Evolutionary conservation across 2,888 invertebrate genomes (phyloP), one percentile per base, ranked within the genome.

Genomic region (Microplitis manilae): DNA sequence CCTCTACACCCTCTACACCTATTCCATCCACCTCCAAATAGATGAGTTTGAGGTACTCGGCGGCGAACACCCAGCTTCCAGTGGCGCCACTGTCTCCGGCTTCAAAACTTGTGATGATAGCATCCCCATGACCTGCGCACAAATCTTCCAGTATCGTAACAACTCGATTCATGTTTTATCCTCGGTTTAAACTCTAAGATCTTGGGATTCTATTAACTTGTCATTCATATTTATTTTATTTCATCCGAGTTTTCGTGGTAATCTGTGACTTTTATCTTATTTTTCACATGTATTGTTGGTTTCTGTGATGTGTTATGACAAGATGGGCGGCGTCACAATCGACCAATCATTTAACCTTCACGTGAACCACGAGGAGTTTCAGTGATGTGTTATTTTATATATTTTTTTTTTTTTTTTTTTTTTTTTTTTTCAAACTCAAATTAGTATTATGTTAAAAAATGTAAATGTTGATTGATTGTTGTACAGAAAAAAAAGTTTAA

Each of bases 61-160:
- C 30, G 4, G 30, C 30, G 30, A 30, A 30, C 30, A 30, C 30
- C 30, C 30, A 30, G 30, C 30, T 30, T 30, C 30, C 30, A 30
- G 78, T 75, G 82, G 81, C 82, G 82, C 82, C 80, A 81, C 78
- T 38, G 50, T 80, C 77, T 79, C 59, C 74, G 13, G n/a, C 39
- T 50, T 59, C 17, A 6, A 59, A 50, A 50, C 20, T 61, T 62
- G 39, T 39, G 62, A 38, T n/a, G 60, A 71, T 62, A 62, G 61
- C 62, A 62, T 61, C 38, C 5, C 8, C 15, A 62, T 62, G 71
- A 71, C 62, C 7, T 71, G 39, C 71, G 61, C 62, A 71, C 8
- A 38, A 9, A 62, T 61, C 13, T 59, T 6, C 1, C 69, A 69
- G 69, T 69, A 50, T 69, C 69, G 69, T 69, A 69, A 6, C 69